Base-by-base conservation (phyloP, 2,888 invertebrate genomes). In the Ramazzottius varieornatus region DNA sequence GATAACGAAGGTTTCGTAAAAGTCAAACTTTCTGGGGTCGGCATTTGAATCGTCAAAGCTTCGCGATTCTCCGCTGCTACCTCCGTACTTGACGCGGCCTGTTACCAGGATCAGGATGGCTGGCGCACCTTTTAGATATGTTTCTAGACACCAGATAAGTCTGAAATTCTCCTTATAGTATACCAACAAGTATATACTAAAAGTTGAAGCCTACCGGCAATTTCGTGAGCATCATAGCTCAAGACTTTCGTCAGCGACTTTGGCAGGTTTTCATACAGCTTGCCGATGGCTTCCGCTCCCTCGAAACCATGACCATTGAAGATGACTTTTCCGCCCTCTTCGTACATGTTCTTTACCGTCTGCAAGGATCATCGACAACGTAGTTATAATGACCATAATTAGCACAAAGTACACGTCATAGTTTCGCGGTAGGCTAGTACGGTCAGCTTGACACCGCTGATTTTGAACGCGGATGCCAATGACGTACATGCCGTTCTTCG, bases 1-100 rank as follows among this genome's bases (percentile, higher is more conserved):
- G 54, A 54, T 54, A 24, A 54, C 29, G 54, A 54, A 54, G 54
- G 54, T 54, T 24, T 54, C 54, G 54, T 24, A 54, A 29, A 54
- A 54, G 54, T 54, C 29, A 8, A 54, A 8, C 54, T 4, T 8
- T 29, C 24, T 54, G n/a, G 24, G 20, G 4, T 54, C 29, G 54
- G 54, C 20, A 29, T 29, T 16, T 4, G 4, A 8, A 54, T 54
- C 29, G 29, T 29, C 29, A 24, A 29, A 54, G 29, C 54, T 29
- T 8, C n/a, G 4, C 13, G 20, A 4, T 4, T 54, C 54, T 4
- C 54, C 54, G n/a, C n/a, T n/a, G 20, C 29, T 16, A 8, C 24
- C 24, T 4, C 54, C 54, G 54, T 54, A 54, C 16, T 24, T 8
- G 16, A 54, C 54, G 29, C 24, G 54, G 20, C 54, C 54, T 4